A percentile compares a stretch with the other conserved stretches of the same genome.
These are phyloP conservation scores for Argyra leucocephala DNA, from an alignment of 2,888 invertebrate species.

Conservation along the genomic window DNA sequence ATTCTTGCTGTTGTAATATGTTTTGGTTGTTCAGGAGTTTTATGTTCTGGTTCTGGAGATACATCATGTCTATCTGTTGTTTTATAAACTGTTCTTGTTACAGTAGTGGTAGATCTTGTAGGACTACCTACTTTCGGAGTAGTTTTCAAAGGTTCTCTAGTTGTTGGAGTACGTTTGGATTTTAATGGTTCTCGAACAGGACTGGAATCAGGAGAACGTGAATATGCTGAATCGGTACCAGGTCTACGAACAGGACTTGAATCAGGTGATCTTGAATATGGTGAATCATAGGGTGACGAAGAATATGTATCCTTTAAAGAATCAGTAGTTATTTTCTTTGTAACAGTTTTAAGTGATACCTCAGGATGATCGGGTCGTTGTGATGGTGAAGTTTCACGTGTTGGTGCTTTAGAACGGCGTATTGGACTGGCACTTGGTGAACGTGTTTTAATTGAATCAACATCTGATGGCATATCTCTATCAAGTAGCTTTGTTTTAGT, in stretches of 20 bases:
- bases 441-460: neutral
- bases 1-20: slow-evolving; percentile 27
- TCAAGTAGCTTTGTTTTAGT: slow-evolving; percentile 10
- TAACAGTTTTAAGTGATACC: slow-evolving; percentile 24
- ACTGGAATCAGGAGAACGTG: slow-evolving; percentile 23
- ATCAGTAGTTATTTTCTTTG: slow-evolving; percentile 4
- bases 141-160: neutral
- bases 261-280: slow-evolving; percentile 37
- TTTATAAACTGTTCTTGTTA: slow-evolving; percentile 16
- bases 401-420: slow-evolving; percentile 23
- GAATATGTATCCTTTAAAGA: slow-evolving; percentile 29
- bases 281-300: slow-evolving; percentile 34
- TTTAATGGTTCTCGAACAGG: slow-evolving; percentile 21
- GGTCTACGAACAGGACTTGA: slow-evolving; percentile 21
- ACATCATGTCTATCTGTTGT: slow-evolving; percentile 14
- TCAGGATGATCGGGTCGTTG: slow-evolving; percentile 18
- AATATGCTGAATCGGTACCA: slow-evolving; percentile 15
- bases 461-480: neutral
- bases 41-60: slow-evolving; percentile 10
- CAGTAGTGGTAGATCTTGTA: slow-evolving; percentile 20
- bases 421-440: slow-evolving; percentile 10
- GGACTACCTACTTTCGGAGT: slow-evolving; percentile 13
- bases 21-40: slow-evolving; percentile 20
- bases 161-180: neutral
- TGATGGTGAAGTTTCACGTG: slow-evolving; percentile 33